Evolutionary conservation across 2,888 invertebrate genomes (phyloP).

Genomic region (Pammene fasciana): DNA sequence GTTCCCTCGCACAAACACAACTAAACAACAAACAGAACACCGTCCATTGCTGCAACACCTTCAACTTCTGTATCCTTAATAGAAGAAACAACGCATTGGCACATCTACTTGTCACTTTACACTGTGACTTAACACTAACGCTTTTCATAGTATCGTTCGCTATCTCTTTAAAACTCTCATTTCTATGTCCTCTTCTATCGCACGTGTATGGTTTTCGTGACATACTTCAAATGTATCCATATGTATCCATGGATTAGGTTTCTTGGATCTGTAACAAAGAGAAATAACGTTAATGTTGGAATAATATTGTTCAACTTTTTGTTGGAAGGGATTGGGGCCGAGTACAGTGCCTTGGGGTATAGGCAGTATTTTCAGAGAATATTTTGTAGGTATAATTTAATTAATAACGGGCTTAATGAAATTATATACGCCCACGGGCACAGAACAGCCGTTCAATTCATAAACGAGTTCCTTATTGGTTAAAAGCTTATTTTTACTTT

Average conservation of each 20-base stretch:
- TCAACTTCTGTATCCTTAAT: slow-evolving; percentile 62
- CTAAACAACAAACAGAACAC: slow-evolving; percentile 56
- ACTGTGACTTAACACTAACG: slow-evolving; percentile 18
- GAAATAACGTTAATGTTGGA: slow-evolving; percentile 1
- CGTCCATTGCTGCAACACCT: slow-evolving; percentile 56
- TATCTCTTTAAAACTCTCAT: slow-evolving; percentile 27
- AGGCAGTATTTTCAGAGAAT: slow-evolving; percentile 13
- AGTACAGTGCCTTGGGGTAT: slow-evolving; percentile 23
- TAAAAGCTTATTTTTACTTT: neutral
- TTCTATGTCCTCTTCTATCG: slow-evolving; percentile 12
- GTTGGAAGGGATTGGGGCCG: slow-evolving; percentile 3
- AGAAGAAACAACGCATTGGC: slow-evolving; percentile 73
- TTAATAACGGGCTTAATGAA: slow-evolving; percentile 15
- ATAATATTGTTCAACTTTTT: slow-evolving; percentile 12
- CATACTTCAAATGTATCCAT: slow-evolving; percentile 33
- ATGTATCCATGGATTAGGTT: slow-evolving; percentile 23
- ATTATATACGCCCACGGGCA: slow-evolving; percentile 17
- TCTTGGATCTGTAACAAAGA: slow-evolving; percentile 34
- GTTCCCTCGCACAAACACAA: slow-evolving; percentile 66
- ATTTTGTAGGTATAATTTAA: slow-evolving; percentile 25
- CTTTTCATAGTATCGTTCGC: slow-evolving; percentile 22
- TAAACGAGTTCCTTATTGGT: neutral
- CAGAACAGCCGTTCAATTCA: neutral
- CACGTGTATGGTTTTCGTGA: neutral
- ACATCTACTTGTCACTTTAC: slow-evolving; percentile 67